Evolutionary conservation across 2,797 vertebrate genomes (phyloP), one percentile per base, ranked within the genome.

Genomic region (Myripristis murdjan): DNA sequence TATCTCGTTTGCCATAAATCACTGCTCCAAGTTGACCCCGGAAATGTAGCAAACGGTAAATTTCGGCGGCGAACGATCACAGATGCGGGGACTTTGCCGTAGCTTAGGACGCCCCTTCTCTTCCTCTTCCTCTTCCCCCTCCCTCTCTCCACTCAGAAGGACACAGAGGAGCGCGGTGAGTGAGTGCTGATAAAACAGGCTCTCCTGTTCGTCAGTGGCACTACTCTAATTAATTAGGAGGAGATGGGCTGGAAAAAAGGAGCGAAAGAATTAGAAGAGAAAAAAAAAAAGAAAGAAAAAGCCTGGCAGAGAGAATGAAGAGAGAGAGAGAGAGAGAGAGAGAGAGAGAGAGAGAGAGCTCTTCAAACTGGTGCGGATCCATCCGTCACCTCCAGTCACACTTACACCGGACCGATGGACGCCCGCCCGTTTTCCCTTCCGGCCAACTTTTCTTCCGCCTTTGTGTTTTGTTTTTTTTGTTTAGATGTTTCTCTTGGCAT

Each of bases 201-300:
- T 95, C 93, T 95, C 93, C 83, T 89, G 48, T 94, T 92, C 90
- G 93, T 93, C 90, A 74, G 85, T 83, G 86, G 93, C 95, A 93
- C 94, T 93, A 96, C 95, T 96, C 95, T 97, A 96, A 97, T 98
- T 97, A 97, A 97, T 98, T 97, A 97, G 96, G 95, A 95, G 95
- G 95, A 91, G 86, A 93, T 89, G 83, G 83, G 77, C 67, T 74
- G 64, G 75, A 72, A 82, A 83, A 83, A 83, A 77, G 33, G 57
- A 87, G 70, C 73, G 56, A 78, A 70, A 81, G 64, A 71, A 46
- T 68, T n/a, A n/a, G n/a, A n/a, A n/a, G n/a, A n/a, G n/a, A 82
- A 70, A 41, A 69, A 60, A 63, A 69, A 70, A 70, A 41, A 71
- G 56, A 59, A 71, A 72, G 57, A 68, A 66, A 69, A 56, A 48